Percentiles rank a stretch among this genome's conserved stretches.
phyloP scores from a whole-genome alignment of 2,888 invertebrate genomes.

The Drosophila silvestris region DNA sequence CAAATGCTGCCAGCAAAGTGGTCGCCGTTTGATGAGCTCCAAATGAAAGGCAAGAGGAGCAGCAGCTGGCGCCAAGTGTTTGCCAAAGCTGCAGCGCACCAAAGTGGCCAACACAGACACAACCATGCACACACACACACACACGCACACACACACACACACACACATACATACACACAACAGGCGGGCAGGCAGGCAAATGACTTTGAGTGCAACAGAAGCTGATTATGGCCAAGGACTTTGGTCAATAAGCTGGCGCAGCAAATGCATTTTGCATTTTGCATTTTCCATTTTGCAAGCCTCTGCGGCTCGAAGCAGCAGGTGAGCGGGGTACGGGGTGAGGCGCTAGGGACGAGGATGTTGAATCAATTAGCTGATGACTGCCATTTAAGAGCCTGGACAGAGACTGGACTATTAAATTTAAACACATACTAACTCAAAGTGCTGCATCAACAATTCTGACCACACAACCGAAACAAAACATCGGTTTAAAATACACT shows the following conservation, averaged over 20 bases:
- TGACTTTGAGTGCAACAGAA: slow-evolving; percentile 72
- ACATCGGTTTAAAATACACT: not conserved
- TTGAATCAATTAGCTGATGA: slow-evolving; percentile 68
- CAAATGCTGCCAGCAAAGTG: slow-evolving; percentile 53
- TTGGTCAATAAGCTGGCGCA: slow-evolving; percentile 54
- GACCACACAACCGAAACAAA: not conserved
- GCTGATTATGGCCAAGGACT: slow-evolving; percentile 73
- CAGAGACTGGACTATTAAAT: not conserved
- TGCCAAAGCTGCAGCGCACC: slow-evolving; percentile 57
- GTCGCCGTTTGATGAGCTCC: slow-evolving; percentile 53
- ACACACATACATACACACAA: not conserved
- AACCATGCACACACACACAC: not conserved
- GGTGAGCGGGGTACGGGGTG: not conserved
- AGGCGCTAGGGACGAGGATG: not conserved
- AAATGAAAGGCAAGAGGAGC: slow-evolving; percentile 61
- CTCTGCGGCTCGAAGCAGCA: not conserved
- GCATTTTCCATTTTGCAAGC: slow-evolving; percentile 29
- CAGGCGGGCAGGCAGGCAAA: slow-evolving; percentile 38
- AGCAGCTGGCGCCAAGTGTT: slow-evolving; percentile 67
- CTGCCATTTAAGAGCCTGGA: slow-evolving; percentile 11
- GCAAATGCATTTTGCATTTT: slow-evolving; percentile 53
- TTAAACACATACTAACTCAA: not conserved
- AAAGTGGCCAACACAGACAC: slow-evolving; percentile 58
- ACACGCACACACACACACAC: not conserved
- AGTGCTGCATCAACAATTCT: slow-evolving; percentile 2